Conservation (phyloP, 2,797 vertebrate genomes). For the Heterohyrax brucei region DNA sequence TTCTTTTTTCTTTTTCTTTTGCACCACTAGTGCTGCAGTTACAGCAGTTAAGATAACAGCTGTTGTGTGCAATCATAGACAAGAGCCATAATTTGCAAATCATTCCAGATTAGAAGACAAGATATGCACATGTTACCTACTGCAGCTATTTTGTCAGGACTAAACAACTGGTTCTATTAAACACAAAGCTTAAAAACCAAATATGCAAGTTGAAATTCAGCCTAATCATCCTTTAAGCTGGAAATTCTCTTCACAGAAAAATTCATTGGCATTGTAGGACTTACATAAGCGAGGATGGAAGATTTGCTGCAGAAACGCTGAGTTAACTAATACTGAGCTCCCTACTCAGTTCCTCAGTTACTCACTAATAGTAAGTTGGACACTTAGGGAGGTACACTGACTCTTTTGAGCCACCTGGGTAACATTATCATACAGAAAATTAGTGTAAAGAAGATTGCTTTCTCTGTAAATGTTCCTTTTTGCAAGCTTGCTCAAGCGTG, state of each 20-base stretch:
- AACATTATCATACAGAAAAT: constrained; percentile 75
- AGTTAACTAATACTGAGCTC: constrained; percentile 42
- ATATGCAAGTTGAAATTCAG: constrained; percentile 59
- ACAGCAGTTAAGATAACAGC: constrained; percentile 15
- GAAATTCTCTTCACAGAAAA: constrained; percentile 72
- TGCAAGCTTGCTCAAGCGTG: constrained; percentile 72
- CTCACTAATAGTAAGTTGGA: constrained; percentile 60
- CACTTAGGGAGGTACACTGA: constrained; percentile 59
- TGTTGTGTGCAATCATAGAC: constrained; percentile 3
- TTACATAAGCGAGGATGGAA: constrained; percentile 69
- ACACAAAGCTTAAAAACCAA: constrained; percentile 63
- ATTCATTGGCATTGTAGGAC: constrained; percentile 54
- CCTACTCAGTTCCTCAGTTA: constrained; percentile 61
- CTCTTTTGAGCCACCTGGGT: constrained; percentile 76
- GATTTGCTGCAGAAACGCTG: constrained; percentile 72
- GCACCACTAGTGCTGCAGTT: not conserved
- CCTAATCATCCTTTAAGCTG: constrained; percentile 57
- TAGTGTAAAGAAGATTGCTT: constrained; percentile 74
- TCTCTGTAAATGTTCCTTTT: constrained; percentile 73
- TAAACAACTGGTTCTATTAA: constrained; percentile 61
- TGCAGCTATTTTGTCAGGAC: constrained; percentile 55
- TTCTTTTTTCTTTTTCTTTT: not conserved
- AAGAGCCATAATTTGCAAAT: constrained; percentile 43
- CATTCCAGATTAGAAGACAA: constrained; percentile 36
- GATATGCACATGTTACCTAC: not conserved